Conservation (phyloP, 2,888 invertebrate species). For the Drosophila anomalata region DNA sequence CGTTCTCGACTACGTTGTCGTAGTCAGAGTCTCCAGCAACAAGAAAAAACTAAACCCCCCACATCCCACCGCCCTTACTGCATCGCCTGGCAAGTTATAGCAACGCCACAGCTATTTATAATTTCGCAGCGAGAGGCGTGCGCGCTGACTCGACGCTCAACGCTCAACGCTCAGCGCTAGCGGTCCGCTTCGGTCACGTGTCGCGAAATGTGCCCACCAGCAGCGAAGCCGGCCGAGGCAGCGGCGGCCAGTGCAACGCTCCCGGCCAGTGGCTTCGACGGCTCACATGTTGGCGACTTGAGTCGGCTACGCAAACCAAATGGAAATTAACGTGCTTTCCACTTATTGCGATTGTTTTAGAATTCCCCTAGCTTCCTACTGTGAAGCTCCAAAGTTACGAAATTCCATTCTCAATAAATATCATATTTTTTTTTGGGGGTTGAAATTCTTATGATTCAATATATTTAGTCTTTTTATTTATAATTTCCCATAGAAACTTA, state of each 20-base stretch:
- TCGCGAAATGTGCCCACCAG: conserved; percentile 60
- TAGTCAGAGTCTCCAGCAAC: conserved; percentile 21
- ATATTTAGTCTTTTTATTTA: too few species aligned
- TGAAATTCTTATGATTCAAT: too few species aligned
- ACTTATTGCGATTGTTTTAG: conserved; percentile 44
- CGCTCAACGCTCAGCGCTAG: conserved; percentile 11
- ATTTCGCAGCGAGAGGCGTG: conserved; percentile 50
- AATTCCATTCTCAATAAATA: background rate
- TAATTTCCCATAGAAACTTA: too few species aligned
- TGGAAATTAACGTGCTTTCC: conserved; percentile 62
- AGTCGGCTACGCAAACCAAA: conserved; percentile 57
- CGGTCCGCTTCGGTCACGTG: conserved; percentile 61
- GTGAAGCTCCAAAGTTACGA: background rate
- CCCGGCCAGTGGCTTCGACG: conserved; percentile 57
- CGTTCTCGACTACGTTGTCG: conserved; percentile 10
- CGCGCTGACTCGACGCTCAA: conserved; percentile 32
- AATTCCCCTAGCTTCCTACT: conserved; percentile 4
- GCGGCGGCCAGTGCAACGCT: conserved; percentile 79
- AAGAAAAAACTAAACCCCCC: conserved; percentile 10
- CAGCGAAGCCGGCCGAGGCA: conserved; percentile 45
- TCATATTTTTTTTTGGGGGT: too few species aligned
- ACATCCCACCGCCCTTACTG: background rate
- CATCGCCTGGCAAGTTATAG: conserved; percentile 33
- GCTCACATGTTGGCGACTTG: conserved; percentile 80
- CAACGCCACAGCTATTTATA: conserved; percentile 56